Evolutionary conservation across 1,140 invertebrate species (phyloP).

Genomic region (Nixonia krombeini): DNA sequence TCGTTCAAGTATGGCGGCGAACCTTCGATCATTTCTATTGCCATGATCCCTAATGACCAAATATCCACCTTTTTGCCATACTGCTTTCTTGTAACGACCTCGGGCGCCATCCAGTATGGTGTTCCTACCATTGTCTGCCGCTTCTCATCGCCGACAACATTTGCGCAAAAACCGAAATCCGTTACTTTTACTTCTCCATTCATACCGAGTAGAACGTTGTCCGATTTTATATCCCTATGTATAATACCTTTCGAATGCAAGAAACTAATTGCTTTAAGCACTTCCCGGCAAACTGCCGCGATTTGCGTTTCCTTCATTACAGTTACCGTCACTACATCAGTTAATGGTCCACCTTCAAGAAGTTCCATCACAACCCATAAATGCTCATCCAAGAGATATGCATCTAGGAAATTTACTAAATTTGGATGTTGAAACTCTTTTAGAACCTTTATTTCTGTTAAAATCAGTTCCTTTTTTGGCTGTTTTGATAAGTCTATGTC

Average conservation of each 20-base stretch:
- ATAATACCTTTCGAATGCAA: slow-evolving; percentile 93
- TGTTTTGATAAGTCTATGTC: slow-evolving; percentile 96
- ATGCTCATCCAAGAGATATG: slow-evolving; percentile 90
- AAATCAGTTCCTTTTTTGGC: slow-evolving; percentile 93
- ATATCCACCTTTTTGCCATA: slow-evolving; percentile 95
- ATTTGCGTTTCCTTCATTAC: slow-evolving; percentile 98
- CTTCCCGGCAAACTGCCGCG: slow-evolving; percentile 94
- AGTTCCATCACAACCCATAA: slow-evolving; percentile 97
- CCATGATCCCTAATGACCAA: slow-evolving; percentile 98
- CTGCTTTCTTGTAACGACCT: slow-evolving; percentile 88
- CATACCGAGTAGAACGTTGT: slow-evolving; percentile 97
- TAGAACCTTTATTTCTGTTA: slow-evolving; percentile 95
- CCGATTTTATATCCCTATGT: slow-evolving; percentile 95
- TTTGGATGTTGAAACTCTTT: slow-evolving; percentile 96
- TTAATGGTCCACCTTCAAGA: slow-evolving; percentile 94
- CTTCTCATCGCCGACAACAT: slow-evolving; percentile 92
- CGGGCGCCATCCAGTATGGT: slow-evolving; percentile 88
- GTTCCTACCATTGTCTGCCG: slow-evolving; percentile 96
- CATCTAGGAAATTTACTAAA: slow-evolving; percentile 96
- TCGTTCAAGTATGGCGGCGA: slow-evolving; percentile 84
- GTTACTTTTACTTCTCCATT: slow-evolving; percentile 97
- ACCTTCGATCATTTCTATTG: slow-evolving; percentile 98
- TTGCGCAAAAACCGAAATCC: slow-evolving; percentile 98
- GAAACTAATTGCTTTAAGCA: slow-evolving; percentile 92
- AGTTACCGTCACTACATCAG: slow-evolving; percentile 97